Evolutionary conservation across 2,113 vertebrate species (phyloP).

Genomic region (Eulemur rufifrons): DNA sequence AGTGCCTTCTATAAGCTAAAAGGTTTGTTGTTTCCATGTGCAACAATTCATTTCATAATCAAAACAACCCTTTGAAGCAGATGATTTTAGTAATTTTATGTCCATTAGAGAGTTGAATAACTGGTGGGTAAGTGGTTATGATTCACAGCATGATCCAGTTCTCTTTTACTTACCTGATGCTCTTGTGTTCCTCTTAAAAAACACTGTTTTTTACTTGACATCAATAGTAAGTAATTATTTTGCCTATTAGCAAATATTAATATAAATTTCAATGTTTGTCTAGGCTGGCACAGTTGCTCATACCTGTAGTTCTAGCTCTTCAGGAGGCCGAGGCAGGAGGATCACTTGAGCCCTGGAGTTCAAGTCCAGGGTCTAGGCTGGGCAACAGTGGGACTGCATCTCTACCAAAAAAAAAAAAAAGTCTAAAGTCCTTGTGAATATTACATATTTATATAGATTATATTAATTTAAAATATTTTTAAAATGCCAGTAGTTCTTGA

Average conservation of each 20-base stretch:
- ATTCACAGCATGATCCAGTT: not conserved
- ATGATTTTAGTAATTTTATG: not conserved
- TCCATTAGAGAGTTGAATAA: not conserved
- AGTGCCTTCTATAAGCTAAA: not conserved
- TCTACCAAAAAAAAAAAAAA: too few species aligned
- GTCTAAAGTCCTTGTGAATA: not conserved
- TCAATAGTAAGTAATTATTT: not conserved
- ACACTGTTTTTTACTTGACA: not conserved
- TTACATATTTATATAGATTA: not conserved
- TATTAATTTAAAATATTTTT: not conserved
- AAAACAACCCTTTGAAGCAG: not conserved
- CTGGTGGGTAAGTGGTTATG: not conserved
- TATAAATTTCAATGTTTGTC: not conserved
- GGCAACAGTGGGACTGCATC: too few species aligned
- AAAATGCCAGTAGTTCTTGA: not conserved
- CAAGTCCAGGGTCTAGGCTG: too few species aligned
- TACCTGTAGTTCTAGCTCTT: too few species aligned
- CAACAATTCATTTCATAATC: not conserved
- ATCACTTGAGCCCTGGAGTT: too few species aligned
- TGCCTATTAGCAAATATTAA: not conserved
- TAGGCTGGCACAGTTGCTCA: too few species aligned
- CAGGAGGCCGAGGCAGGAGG: too few species aligned
- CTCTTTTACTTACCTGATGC: not conserved
- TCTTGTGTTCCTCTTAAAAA: not conserved
- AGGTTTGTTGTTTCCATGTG: not conserved